Evolutionary conservation across 2,888 invertebrate species (phyloP), one percentile per base, ranked within the genome.

Genomic region (Nebria salina): DNA sequence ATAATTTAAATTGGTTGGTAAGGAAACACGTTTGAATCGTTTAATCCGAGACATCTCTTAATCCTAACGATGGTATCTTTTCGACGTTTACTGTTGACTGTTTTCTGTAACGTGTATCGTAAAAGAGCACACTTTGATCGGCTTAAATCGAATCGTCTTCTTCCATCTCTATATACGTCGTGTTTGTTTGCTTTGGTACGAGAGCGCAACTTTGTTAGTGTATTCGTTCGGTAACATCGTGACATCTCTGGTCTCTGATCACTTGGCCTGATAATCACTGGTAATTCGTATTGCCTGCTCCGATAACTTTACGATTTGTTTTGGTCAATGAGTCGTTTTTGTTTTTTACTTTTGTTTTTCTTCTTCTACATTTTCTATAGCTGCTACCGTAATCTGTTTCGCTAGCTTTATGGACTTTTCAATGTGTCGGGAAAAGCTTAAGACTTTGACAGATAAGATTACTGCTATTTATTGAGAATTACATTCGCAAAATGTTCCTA

Each of bases 71-170:
- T 77, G 41, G 70, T 77, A 77, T 70, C 74, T 11, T 54, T 54
- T 54, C 26, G 73, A 65, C 79, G 42, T 79, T 79, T 79, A 79
- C 79, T 79, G 78, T 77, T 77, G 72, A 79, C 72, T 72, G 79
- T 79, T 65, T 79, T 65, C 74, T 42, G 15, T 74, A 79, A 72
- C 79, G 79, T 42, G 15, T 74, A 79, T 79, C 79, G 79, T 79
- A 79, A 79, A 79, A 74, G 74, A 73, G 72, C 68, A 25, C 74
- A 66, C 73, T 42, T 41, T 79, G 79, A 79, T 79, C 79, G 79
- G 79, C 79, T 79, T 79, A 79, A 41, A 41, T 65, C 26, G 26
- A 72, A 34, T 65, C 64, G 72, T 34, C 9, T 0, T 42, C n/a
- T 54, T 54, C 54, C 54, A 11, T 54, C 54, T 54, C 54, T 54